Base-by-base conservation (phyloP, 2,797 vertebrate species). In the Pipistrellus pygmaeus region DNA sequence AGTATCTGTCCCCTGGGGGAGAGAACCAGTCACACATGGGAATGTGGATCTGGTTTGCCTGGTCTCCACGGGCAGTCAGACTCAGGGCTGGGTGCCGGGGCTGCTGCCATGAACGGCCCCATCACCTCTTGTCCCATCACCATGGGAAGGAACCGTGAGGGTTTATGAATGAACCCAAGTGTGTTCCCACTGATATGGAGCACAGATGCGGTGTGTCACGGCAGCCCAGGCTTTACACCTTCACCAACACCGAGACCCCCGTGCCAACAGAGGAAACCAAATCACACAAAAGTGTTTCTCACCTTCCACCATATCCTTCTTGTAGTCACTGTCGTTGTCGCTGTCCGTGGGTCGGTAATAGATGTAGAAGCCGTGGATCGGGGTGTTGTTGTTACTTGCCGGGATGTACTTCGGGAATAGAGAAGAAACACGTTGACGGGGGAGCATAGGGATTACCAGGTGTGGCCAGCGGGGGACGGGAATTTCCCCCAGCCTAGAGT, bases 291-390 rank as follows among this genome's bases (percentile, higher is more conserved):
- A n/a, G n/a, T 0, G 17, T 30, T 30, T 82, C 98, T 96, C 96
- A 99, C 99, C 99, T 98, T 99, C 99, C 82, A 99, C 99, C 97
- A 99, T 98, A 0, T 99, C 99, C 97, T 99, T 99, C 98, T 99
- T 99, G 96, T 99, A 99, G 98, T 99, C 99, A 0, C 99, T 99
- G 98, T 99, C 99, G 1, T 99, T 99, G 98, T 99, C 99, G 5
- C 99, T 99, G 98, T 99, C 99, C 0, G 99, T 99, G 41, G 99
- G 99, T 53, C 99, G 99, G 97, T 99, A 99, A 97, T 99, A 99
- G 98, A 99, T 99, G 97, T 99, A 99, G 98, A 99, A 99, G 85
- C 99, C 99, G 0, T 99, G 99, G 97, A 99, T 99, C 62, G 99
- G 99, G 1, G 99, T 99, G 98, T 99, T 99, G 98, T 99, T 99